These are phyloP conservation scores for Bombus impatiens DNA, from an alignment of 1,140 invertebrate genomes.

Conservation along the genomic window DNA sequence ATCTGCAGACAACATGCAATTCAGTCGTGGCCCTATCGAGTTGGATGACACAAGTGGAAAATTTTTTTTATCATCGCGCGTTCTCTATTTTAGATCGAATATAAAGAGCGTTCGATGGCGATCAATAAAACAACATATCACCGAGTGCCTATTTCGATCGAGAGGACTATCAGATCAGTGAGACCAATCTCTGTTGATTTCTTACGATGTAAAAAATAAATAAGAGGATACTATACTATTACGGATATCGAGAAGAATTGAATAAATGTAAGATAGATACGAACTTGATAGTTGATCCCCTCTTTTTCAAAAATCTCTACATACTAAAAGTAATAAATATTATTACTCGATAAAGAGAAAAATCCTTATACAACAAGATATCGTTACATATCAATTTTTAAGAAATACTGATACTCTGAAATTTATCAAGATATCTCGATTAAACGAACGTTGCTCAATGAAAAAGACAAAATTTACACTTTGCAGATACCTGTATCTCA, in stretches of 20 bases:
- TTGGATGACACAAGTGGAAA: not conserved
- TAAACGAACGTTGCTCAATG: conserved; percentile 29
- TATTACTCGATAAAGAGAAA: not conserved
- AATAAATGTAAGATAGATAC: conserved; percentile 23
- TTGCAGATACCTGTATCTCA: conserved; percentile 42
- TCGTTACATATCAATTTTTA: not conserved
- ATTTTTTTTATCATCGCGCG: not conserved
- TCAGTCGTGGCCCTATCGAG: conserved; percentile 19
- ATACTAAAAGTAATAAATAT: not conserved
- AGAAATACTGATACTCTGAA: not conserved
- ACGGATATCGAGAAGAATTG: not conserved
- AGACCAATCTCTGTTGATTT: conserved; percentile 32
- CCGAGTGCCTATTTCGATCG: conserved; percentile 37
- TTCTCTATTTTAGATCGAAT: conserved; percentile 10
- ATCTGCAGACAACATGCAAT: conserved; percentile 40
- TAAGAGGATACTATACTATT: not conserved
- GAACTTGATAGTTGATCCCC: not conserved
- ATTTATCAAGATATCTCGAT: not conserved
- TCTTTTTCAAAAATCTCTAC: not conserved
- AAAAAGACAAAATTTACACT: not conserved
- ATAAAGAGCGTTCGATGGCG: not conserved
- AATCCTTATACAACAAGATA: not conserved
- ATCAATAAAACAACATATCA: conserved; percentile 19
- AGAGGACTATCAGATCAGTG: conserved; percentile 12
- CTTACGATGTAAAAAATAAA: conserved; percentile 22